These are phyloP conservation scores for Pangasius mekongensis DNA, from an alignment of 2,797 vertebrate species.

Conservation along the genomic window DNA sequence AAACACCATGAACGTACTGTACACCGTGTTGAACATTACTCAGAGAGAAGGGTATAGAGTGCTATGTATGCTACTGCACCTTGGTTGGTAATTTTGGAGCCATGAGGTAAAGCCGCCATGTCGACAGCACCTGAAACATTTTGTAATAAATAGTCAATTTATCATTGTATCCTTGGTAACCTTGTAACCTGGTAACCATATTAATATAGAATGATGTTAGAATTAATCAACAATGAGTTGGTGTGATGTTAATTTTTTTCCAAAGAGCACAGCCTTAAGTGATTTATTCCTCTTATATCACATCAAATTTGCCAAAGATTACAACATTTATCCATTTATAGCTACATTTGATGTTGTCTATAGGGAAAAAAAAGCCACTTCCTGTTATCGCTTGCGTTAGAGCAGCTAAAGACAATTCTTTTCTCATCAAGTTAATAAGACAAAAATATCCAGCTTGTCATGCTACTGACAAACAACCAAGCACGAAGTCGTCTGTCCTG, in stretches of 20 bases:
- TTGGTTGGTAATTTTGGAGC: conserved; percentile 88
- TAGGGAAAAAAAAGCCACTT: background rate
- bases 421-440: background rate
- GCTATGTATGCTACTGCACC: conserved; percentile 67
- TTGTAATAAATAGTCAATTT: background rate
- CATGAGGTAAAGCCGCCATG: conserved; percentile 90
- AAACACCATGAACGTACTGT: conserved; percentile 15
- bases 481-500: background rate
- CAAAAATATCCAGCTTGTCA: background rate
- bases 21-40: background rate
- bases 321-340: background rate
- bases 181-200: background rate
- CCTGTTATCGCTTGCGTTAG: background rate
- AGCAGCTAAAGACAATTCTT: background rate
- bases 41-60: background rate
- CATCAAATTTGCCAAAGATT: no score
- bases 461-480: background rate
- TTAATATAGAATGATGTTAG: background rate
- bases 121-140: conserved; percentile 80
- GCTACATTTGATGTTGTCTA: background rate
- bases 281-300: no score
- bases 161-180: background rate
- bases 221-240: background rate
- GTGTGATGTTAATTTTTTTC: background rate
- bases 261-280: no score